These are phyloP conservation scores for Eilema caniola DNA, from an alignment of 2,888 invertebrate species.

Conservation along the genomic window DNA sequence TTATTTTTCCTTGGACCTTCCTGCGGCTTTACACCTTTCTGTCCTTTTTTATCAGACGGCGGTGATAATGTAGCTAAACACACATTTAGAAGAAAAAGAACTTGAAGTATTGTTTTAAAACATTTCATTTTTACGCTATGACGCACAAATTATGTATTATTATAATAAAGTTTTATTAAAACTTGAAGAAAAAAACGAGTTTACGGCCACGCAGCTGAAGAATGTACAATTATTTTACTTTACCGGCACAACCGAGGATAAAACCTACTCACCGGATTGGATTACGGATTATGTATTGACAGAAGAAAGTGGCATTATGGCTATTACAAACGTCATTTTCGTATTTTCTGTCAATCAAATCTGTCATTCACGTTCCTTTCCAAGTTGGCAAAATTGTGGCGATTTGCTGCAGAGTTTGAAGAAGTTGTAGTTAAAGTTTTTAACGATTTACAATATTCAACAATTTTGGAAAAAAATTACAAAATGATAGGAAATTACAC, in stretches of 20 bases:
- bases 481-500: no score
- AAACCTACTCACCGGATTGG: background rate
- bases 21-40: constrained; percentile 79
- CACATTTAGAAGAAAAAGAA: constrained; percentile 71
- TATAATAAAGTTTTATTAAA: constrained; percentile 18
- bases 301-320: no score
- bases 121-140: constrained; percentile 68
- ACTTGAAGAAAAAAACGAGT: constrained; percentile 12
- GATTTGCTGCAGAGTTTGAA: no score
- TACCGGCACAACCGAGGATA: background rate
- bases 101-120: constrained; percentile 67
- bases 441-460: no score
- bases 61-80: constrained; percentile 82
- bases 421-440: no score
- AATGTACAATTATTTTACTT: background rate
- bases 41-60: constrained; percentile 79
- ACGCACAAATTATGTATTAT: constrained; percentile 11
- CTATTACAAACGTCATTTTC: background rate
- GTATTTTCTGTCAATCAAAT: background rate
- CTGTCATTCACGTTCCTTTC: no score
- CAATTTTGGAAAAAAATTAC: no score
- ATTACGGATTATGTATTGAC: no score
- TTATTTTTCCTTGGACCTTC: constrained; percentile 88
- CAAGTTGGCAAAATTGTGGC: no score
- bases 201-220: constrained; percentile 21